phyloP scores from a whole-genome alignment of 2,888 invertebrate genomes.

The Pseudococcus viburni region DNA sequence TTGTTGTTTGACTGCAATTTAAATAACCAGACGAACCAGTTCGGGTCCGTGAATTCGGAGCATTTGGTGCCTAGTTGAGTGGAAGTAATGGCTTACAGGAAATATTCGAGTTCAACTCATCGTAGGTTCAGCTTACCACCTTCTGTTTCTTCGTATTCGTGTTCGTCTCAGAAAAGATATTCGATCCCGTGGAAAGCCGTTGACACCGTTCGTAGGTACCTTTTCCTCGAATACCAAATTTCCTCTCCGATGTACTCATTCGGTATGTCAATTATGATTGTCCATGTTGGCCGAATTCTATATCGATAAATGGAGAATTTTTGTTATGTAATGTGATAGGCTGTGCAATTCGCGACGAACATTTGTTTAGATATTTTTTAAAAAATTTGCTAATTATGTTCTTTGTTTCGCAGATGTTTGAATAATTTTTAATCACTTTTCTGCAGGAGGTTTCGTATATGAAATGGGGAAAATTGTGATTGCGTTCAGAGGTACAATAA shows the following conservation, averaged over 20 bases:
- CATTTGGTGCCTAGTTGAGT: conserved; percentile 66
- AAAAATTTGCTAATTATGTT: not conserved
- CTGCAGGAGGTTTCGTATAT: not conserved
- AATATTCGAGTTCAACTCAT: conserved; percentile 61
- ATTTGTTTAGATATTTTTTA: not conserved
- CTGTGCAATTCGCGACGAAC: not conserved
- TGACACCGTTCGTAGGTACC: conserved; percentile 55
- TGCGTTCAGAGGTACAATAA: conserved; percentile 2
- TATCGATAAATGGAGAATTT: too few relatives aligned
- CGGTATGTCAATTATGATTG: conserved; percentile 30
- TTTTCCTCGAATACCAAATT: conserved; percentile 62
- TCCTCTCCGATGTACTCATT: conserved; percentile 45
- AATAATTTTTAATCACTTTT: not conserved
- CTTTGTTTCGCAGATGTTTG: not conserved
- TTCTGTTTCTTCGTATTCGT: conserved; percentile 57
- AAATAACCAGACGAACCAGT: conserved; percentile 62
- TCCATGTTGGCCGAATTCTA: conserved; percentile 8
- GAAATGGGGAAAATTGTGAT: not conserved
- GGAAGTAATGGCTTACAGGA: conserved; percentile 64
- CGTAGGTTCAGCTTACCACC: conserved; percentile 64
- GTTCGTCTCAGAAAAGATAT: conserved; percentile 59
- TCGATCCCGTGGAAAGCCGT: conserved; percentile 65
- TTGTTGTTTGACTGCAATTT: conserved; percentile 59
- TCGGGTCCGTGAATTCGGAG: conserved; percentile 62
- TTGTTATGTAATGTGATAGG: conserved; percentile 6